phyloP scores from a whole-genome alignment of 2,888 invertebrate species.

The Tenthredo scrophulariae region DNA sequence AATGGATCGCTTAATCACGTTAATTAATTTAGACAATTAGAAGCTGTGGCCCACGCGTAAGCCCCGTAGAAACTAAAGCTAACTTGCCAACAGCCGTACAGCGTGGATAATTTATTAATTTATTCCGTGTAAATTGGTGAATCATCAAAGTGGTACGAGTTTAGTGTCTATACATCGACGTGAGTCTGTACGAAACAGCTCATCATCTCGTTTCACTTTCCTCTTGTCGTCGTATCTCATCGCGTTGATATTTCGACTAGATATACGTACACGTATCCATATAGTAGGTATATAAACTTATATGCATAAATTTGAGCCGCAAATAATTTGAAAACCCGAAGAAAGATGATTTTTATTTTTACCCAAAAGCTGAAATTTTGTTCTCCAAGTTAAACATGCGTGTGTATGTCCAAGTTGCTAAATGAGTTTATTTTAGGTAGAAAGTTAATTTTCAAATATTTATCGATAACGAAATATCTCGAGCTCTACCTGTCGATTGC shows the following conservation, averaged over 20 bases:
- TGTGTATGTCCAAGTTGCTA: neutral
- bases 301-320: neutral
- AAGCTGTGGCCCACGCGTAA: conserved; percentile 51
- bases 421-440: neutral
- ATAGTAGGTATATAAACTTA: neutral
- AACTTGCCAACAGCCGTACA: conserved; percentile 32
- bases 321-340: neutral
- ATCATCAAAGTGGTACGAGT: conserved; percentile 49
- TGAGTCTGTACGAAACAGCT: neutral
- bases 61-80: neutral
- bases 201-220: conserved; percentile 27
- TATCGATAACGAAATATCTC: neutral
- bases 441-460: conserved; percentile 24
- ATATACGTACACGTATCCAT: neutral
- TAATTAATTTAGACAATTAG: conserved; percentile 66
- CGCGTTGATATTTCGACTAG: neutral
- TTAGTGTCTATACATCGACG: conserved; percentile 4
- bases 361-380: neutral
- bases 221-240: neutral
- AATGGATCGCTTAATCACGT: conserved; percentile 70
- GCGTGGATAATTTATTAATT: conserved; percentile 48
- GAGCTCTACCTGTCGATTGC: neutral
- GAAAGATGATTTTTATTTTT: neutral
- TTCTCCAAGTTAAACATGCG: neutral
- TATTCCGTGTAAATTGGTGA: conserved; percentile 52